Evolutionary conservation across 2,113 vertebrate species (phyloP), one percentile per base, ranked within the genome.

Genomic region (Lipophrys pholis): DNA sequence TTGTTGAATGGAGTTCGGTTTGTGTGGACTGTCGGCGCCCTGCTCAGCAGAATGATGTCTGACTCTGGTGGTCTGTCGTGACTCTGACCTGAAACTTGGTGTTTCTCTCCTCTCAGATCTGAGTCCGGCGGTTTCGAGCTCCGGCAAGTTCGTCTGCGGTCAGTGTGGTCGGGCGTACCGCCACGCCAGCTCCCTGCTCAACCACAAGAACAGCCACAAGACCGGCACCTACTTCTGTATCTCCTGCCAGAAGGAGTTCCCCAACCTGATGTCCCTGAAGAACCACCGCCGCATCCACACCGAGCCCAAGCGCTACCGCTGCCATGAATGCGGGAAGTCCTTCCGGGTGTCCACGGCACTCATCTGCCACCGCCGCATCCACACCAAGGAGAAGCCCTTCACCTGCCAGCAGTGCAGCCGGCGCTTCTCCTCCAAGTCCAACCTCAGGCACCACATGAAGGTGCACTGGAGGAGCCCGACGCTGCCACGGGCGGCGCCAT

Each of bases 371-470:
- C 87, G 90, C 3, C 91, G 94, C 60, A 93, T 94, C 74, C 94
- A 95, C 92, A 94, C 93, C 72, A 93, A 94, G 83, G 93, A 94
- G 86, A 94, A 94, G 71, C 93, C 93, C 0, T 94, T 94, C 76
- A 86, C 86, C 50, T 95, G 94, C 89, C 87, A 87, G 73, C 93
- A 92, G 67, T 95, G 94, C 4, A 83, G 89, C 81, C 93, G 92
- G 52, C 80, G 71, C 66, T 95, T 95, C 90, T 93, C 92, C 48
- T 93, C 93, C 83, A 89, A 80, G 81, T 93, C 93, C 86, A 94
- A 94, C 90, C 91, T 96, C 54, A 82, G 94, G 7, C 93, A 95
- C 84, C 96, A 97, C 17, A 92, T 94, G 87, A 96, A 95, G 80
- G 93, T 94, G n/a, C 96, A 97, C 87, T 95, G 94, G 9, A 94